These are phyloP conservation scores for Mellilla xanthometata DNA, from an alignment of 2,888 invertebrate genomes.

Conservation along the genomic window DNA sequence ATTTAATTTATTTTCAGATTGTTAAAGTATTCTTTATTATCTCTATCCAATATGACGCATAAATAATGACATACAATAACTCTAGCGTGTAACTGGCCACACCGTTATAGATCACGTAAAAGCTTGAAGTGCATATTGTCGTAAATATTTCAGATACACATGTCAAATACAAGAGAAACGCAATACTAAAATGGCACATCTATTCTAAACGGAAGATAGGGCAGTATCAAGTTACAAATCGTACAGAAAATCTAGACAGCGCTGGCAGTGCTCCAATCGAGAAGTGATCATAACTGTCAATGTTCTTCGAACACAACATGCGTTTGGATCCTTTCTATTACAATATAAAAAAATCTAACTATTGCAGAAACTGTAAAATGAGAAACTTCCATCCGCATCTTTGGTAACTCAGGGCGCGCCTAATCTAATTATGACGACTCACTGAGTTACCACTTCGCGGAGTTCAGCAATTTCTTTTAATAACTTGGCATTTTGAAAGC, in stretches of 20 bases:
- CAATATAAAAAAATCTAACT: conserved; percentile 35
- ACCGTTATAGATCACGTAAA: conserved; percentile 43
- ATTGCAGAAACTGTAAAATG: conserved; percentile 31
- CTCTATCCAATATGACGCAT: conserved; percentile 28
- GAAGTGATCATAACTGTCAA: conserved; percentile 82
- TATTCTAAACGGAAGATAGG: conserved; percentile 76
- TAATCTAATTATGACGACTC: conserved; percentile 73
- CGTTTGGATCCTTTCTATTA: conserved; percentile 56
- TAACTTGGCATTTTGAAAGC: conserved; percentile 66
- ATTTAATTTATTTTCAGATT: too few relatives aligned
- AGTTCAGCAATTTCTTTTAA: conserved; percentile 71
- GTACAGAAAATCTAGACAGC: conserved; percentile 72
- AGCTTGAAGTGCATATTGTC: conserved; percentile 59
- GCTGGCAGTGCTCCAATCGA: conserved; percentile 77
- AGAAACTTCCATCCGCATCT: conserved; percentile 45
- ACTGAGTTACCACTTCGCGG: conserved; percentile 65
- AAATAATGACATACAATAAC: conserved; percentile 36
- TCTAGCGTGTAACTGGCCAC: conserved; percentile 34
- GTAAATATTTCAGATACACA: conserved; percentile 69
- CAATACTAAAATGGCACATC: conserved; percentile 72
- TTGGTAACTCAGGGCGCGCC: conserved; percentile 50
- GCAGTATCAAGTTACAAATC: conserved; percentile 72
- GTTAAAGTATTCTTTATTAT: too few relatives aligned
- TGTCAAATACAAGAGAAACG: conserved; percentile 63
- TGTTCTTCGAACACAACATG: conserved; percentile 73